phyloP scores from a whole-genome alignment of 2,113 vertebrate species.

The Prunella himalayana region DNA sequence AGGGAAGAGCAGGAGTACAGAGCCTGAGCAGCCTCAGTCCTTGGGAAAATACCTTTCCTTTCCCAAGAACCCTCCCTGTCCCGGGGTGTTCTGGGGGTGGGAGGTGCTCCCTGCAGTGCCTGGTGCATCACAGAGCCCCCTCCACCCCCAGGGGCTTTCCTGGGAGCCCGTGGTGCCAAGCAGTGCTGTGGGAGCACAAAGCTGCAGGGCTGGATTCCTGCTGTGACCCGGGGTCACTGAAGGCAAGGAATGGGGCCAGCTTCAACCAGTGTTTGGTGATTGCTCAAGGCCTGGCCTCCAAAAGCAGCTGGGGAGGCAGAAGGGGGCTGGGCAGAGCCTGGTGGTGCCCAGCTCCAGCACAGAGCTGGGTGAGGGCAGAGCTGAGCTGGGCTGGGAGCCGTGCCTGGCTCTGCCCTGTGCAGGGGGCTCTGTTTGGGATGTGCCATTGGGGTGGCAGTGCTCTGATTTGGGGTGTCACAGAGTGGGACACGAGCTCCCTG shows the following conservation, averaged over 20 bases:
- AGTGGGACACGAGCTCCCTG: too few species aligned
- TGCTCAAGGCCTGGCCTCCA: not conserved
- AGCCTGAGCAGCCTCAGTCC: not conserved
- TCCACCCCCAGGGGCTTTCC: not conserved
- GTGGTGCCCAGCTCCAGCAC: fast-evolving
- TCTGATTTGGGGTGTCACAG: not conserved
- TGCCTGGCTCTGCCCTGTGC: not conserved
- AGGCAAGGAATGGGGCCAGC: not conserved
- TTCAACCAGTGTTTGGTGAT: not conserved
- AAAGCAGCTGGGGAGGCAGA: not conserved
- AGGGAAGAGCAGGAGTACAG: not conserved
- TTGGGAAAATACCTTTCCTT: not conserved
- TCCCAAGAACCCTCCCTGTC: not conserved
- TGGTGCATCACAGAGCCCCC: not conserved
- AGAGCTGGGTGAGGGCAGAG: fast-evolving
- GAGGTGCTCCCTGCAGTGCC: not conserved
- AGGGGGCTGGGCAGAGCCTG: not conserved
- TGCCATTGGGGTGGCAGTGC: fast-evolving
- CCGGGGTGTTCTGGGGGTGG: not conserved
- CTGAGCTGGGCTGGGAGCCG: fast-evolving
- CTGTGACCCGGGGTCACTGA: not conserved
- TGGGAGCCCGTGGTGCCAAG: fast-evolving
- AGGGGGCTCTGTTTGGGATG: fast-evolving
- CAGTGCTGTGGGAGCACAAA: fast-evolving
- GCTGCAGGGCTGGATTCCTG: not conserved